Base-by-base conservation (phyloP, 2,797 vertebrate species). In the Rhodeus uyekii region DNA sequence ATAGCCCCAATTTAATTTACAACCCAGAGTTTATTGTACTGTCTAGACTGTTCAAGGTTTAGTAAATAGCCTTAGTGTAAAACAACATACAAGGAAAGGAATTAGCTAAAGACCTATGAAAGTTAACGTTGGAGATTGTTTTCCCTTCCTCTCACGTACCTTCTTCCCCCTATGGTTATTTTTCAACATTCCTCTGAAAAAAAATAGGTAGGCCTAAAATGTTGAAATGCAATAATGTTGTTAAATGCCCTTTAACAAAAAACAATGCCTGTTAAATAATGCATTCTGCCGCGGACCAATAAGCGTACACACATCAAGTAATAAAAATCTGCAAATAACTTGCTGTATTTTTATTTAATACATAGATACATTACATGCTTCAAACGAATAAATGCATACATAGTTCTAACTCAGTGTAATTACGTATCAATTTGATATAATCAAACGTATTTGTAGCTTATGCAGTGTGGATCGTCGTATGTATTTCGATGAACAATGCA, bases 21-120 rank as follows among this genome's bases (percentile, higher is more conserved):
- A 96, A 94, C 96, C 48, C 95, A 91, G 87, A 84, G 94, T 98
- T 99, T 98, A 99, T 97, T 96, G 93, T 96, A 95, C 96, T 96
- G 98, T 98, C 97, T 99, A 98, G 98, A 99, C 97, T 95, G 97
- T 98, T 99, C 97, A 98, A 99, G 96, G 96, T 99, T 98, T 98
- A 96, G 96, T 97, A 98, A 98, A 98, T 96, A 98, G 94, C 94
- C 91, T 93, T 83, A 91, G 90, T 94, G 93, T 94, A 95, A 95
- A 88, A 93, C 93, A 94, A 93, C 92, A 94, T 89, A 94, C 94
- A 95, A 91, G 89, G 89, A 91, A 90, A 91, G n/a, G 16, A 55
- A 60, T 82, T 53, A 61, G 42, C 29, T 38, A 13, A 60, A 69
- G 22, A 16, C 39, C 5, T 64, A 34, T 78, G 50, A n/a, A 58